Base-by-base conservation (phyloP, 2,888 invertebrate genomes). In the Nesidiocoris tenuis region DNA sequence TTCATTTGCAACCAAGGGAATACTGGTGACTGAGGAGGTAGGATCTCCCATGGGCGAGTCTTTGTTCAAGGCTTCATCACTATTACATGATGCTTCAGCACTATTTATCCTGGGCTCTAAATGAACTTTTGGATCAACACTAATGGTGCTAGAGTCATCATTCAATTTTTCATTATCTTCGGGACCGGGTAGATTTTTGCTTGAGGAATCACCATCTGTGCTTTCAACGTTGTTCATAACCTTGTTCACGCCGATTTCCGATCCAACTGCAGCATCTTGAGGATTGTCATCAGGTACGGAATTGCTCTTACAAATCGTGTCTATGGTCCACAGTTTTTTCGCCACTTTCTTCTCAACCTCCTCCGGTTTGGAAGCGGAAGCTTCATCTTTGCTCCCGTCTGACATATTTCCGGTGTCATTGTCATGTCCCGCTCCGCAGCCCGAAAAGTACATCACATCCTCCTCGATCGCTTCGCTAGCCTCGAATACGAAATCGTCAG, bases 371-470 rank as follows among this genome's bases (percentile, higher is more conserved):
- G 70, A 57, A 2, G 70, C 57, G 1, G 70, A 57, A 23, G 59
- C 21, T 21, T 59, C 25, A 24, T 54, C 21, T 25, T 54, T 22
- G n/a, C 25, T 16, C 5, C 55, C 18, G 68, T 83, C 83, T 0
- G 82, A 82, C 1, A 85, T 87, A 84, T 93, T 93, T 0, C 92
- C 93, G 1, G 91, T 91, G 76, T 89, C 85, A 82, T 91, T 92
- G 23, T 90, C 90, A 19, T 83, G 84, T 2, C 93, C 93, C 80
- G 83, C 86, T 54, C 93, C 93, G 80, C 88, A 88, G 0, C 92
- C 92, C 79, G 85, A 87, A 82, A 93, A 86, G 83, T 86, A 88
- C 84, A 90, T 85, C 0, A 90, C 84, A 0, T 88, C 87, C 83
- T 93, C 93, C 81, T 88, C 89, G 75, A 93, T 90, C 79, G 86